Evolutionary conservation across 2,888 invertebrate species (phyloP), one percentile per base, ranked within the genome.

Genomic region (Anticlea derivata): DNA sequence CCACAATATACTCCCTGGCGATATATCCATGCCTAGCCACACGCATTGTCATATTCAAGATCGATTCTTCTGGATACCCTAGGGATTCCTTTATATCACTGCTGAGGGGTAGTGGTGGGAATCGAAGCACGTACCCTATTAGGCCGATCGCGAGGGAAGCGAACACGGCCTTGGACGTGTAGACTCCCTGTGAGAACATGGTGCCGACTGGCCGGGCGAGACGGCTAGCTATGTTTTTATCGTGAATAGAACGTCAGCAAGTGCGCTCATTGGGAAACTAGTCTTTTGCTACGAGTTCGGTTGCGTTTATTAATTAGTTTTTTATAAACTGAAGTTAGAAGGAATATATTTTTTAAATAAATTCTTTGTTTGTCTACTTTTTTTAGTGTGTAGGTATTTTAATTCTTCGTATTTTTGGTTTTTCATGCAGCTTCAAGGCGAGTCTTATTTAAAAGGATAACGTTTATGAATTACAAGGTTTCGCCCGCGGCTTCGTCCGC

Each of bases 1-100:
- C 49, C 0, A 80, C 75, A 0, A 54, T 66, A 35, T 86, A 79
- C 45, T 85, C 78, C 38, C 80, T 77, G 0, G 81, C 69, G 1
- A 52, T 3, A 23, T 77, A 84, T 4, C 84, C 84, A 54, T 82
- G 56, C 5, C 50, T 20, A 0, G 50, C 17, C 1, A 52, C 58
- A 3, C 62, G 41, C 20, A 61, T 58, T 0, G 63, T 62, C 24
- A 69, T 61, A 7, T 63, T 62, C 2, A 60, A 48, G 5, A 58
- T 26, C 0, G 66, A 65, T 8, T 65, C 60, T 17, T 37, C 37
- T 2, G 63, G 63, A 6, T 66, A 66, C 3, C 65, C 65, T 2
- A 63, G 51, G 0, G 55, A 47, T 0, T 20, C 22, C 27, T 66
- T 66, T 1, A 56, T 56, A 8, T 55, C 54, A 0, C 23, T 51